Base-by-base conservation (phyloP, 2,888 invertebrate genomes). In the Rhaphigaster nebulosa region DNA sequence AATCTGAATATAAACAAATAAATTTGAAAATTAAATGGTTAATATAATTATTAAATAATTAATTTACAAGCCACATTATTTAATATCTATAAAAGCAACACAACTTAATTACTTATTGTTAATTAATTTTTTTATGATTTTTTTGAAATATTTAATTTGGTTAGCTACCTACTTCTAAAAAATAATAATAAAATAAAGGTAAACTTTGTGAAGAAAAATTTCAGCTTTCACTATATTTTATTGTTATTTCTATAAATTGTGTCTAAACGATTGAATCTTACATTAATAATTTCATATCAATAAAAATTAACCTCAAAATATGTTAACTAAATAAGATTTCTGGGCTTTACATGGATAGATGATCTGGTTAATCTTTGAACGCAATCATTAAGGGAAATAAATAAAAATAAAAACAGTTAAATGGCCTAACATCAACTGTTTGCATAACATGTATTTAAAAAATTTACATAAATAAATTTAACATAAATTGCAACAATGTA, bases 391-490 rank as follows among this genome's bases (percentile, higher is more conserved):
- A 80, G 80, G 80, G 26, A 45, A 20, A 76, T 3, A 80, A 80
- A 80, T 80, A 80, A 80, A 80, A 80, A 80, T 34, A 80, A n/a
- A 29, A 29, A 80, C 23, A 41, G 29, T 65, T 34, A 18, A 41
- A 80, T 80, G 80, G 26, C 41, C 41, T 45, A 41, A 80, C 38
- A 80, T 41, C 41, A 80, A 80, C 38, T 80, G 80, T 41, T 80
- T 80, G 26, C 41, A 80, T 80, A 4, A 80, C 23, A 41, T 80
- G 80, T 80, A 80, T 80, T 80, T 80, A 45, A 80, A 26, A 26
- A 41, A 38, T n/a, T 12, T 65, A 65, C 41, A 80, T 45, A 80
- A 80, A 80, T 80, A 26, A 65, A 15, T 80, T 80, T 41, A 80
- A 80, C 41, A 80, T 41, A 80, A 41, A 41, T 26, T 80, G 2